Evolutionary conservation across 2,113 vertebrate genomes (phyloP).

Genomic region (Ceratotherium simum): DNA sequence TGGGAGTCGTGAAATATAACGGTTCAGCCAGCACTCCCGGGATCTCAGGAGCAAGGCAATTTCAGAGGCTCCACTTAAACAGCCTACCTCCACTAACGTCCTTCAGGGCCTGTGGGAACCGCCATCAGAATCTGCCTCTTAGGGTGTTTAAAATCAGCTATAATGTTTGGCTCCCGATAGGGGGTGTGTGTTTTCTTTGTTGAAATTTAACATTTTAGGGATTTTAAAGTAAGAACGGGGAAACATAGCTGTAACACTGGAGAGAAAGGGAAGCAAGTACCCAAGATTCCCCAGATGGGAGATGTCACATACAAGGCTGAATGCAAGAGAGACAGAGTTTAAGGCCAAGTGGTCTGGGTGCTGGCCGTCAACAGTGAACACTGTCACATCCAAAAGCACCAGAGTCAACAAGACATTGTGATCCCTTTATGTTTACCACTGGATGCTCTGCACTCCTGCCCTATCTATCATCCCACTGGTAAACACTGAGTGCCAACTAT

Average conservation of each 20-base stretch:
- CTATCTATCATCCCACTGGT: not conserved
- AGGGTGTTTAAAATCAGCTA: not conserved
- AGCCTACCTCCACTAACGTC: not conserved
- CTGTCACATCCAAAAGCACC: not conserved
- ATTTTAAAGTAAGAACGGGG: not conserved
- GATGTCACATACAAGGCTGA: not conserved
- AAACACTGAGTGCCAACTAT: not conserved
- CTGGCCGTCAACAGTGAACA: not conserved
- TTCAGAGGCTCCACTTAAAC: not conserved
- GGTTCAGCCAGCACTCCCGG: rapidly evolving
- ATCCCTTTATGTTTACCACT: not conserved
- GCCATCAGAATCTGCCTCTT: not conserved
- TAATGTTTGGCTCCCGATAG: not conserved
- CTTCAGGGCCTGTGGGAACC: not conserved
- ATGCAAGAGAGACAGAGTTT: not conserved
- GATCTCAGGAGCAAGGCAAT: not conserved
- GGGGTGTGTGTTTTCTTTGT: not conserved
- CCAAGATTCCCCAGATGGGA: not conserved
- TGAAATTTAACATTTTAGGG: not conserved
- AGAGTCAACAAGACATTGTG: not conserved
- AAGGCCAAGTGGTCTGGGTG: not conserved
- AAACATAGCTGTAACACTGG: not conserved
- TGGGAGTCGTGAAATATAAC: not conserved
- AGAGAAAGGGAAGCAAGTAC: not conserved
- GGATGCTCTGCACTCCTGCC: too few species aligned